Percentiles rank a stretch among this genome's conserved stretches.
Conservation (phyloP, 2,797 vertebrate genomes). For the Hybognathus amarus region DNA sequence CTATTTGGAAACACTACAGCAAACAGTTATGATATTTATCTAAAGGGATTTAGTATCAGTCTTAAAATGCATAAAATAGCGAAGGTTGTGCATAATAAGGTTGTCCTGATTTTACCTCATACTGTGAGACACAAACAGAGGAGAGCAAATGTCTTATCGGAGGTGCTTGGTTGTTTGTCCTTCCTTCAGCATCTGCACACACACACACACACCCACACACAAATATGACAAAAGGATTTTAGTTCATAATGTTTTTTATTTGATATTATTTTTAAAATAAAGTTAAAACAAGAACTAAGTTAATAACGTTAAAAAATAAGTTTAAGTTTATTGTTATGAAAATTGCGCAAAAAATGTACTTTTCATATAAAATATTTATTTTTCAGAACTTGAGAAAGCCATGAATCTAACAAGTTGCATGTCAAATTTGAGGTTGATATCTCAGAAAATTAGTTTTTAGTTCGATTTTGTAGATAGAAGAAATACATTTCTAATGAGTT, state of each 20-base stretch:
- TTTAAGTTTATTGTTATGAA: too few species aligned
- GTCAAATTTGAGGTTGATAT: too few species aligned
- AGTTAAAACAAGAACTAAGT: too few species aligned
- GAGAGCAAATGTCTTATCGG: slow-evolving; percentile 18
- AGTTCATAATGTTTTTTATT: not conserved
- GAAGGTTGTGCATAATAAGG: not conserved
- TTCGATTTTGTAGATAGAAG: too few species aligned
- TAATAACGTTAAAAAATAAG: too few species aligned
- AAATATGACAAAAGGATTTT: not conserved
- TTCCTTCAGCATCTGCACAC: slow-evolving; percentile 31
- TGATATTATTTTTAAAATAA: not conserved
- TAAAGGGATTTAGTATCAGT: not conserved
- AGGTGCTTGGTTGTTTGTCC: slow-evolving; percentile 21
- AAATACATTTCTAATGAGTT: too few species aligned
- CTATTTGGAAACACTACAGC: not conserved
- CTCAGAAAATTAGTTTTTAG: too few species aligned
- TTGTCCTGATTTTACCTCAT: not conserved
- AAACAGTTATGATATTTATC: not conserved
- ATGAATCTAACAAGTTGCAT: too few species aligned
- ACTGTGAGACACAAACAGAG: not conserved
- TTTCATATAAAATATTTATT: too few species aligned
- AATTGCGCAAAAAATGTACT: too few species aligned
- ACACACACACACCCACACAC: slow-evolving; percentile 56
- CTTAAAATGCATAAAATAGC: not conserved
- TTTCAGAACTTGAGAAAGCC: too few species aligned